Percentiles rank a stretch among this genome's conserved stretches.
phyloP scores from a whole-genome alignment of 1,140 invertebrate genomes.

The Hesperophylax magnus region DNA sequence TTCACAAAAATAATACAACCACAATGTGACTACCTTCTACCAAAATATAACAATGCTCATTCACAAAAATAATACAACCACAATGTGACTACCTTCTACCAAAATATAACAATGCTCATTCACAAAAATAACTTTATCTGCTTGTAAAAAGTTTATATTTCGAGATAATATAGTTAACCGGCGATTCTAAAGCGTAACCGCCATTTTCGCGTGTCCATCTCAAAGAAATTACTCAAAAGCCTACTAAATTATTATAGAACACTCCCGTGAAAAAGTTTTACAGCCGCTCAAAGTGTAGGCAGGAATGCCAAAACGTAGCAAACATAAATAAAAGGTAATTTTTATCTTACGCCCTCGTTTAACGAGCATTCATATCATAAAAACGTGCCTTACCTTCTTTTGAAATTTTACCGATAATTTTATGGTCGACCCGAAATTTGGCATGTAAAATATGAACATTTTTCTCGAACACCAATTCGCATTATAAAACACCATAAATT shows the following conservation, averaged over 20 bases:
- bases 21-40: too few species aligned
- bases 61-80: too few species aligned
- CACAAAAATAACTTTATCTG: too few species aligned
- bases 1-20: too few species aligned
- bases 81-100: too few species aligned
- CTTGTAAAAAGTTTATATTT: too few species aligned
- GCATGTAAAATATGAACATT: neutral
- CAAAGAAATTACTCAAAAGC: too few species aligned
- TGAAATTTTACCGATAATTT: constrained; percentile 20
- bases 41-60: too few species aligned
- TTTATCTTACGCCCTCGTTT: constrained; percentile 9
- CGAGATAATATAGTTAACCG: too few species aligned
- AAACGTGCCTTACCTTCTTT: constrained; percentile 21
- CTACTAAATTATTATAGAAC: neutral
- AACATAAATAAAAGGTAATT: constrained; percentile 27
- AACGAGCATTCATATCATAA: constrained; percentile 29
- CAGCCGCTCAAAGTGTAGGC: neutral
- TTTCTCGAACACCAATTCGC: neutral
- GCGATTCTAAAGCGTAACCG: too few species aligned
- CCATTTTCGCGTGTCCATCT: too few species aligned
- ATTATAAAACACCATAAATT: constrained; percentile 13
- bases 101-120: too few species aligned
- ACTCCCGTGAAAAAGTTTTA: neutral
- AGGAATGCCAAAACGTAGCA: constrained; percentile 9
- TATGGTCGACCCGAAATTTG: neutral